phyloP scores from a whole-genome alignment of 2,888 invertebrate species.

The Drosophila algonquin region DNA sequence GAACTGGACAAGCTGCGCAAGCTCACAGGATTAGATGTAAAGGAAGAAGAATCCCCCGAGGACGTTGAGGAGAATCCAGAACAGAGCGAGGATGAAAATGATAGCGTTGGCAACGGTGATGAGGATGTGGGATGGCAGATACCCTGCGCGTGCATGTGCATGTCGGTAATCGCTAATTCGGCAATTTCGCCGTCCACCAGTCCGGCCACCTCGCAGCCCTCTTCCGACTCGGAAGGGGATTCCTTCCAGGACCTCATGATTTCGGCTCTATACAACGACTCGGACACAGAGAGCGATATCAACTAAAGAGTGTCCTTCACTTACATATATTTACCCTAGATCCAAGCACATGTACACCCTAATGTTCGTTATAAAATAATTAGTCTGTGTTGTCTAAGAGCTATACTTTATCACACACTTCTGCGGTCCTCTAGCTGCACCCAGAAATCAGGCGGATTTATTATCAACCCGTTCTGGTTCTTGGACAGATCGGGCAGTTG shows the following conservation, averaged over 20 bases:
- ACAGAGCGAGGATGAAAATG: slow-evolving; percentile 61
- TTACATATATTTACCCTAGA: neutral
- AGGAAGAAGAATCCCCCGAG: slow-evolving; percentile 48
- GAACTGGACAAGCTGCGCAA: slow-evolving; percentile 68
- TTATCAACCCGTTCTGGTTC: slow-evolving; percentile 85
- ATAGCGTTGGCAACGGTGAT: slow-evolving; percentile 57
- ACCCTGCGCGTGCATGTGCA: neutral
- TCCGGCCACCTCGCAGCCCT: neutral
- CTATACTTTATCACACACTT: neutral
- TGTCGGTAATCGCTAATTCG: neutral
- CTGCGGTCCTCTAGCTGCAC: slow-evolving; percentile 84
- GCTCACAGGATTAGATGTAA: no score
- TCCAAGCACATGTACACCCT: neutral
- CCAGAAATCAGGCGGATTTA: slow-evolving; percentile 86
- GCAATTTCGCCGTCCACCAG: neutral
- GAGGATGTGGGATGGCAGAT: slow-evolving; percentile 28
- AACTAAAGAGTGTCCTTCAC: neutral
- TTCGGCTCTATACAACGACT: neutral
- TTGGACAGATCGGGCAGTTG: slow-evolving; percentile 83
- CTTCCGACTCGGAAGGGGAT: slow-evolving; percentile 1
- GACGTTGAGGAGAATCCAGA: slow-evolving; percentile 31
- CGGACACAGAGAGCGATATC: slow-evolving; percentile 9
- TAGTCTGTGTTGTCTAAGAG: neutral
- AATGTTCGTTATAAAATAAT: neutral
- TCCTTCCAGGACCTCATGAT: neutral